Base-by-base conservation (phyloP, 2,797 vertebrate genomes). In the Petrocephalus schoutedeni region DNA sequence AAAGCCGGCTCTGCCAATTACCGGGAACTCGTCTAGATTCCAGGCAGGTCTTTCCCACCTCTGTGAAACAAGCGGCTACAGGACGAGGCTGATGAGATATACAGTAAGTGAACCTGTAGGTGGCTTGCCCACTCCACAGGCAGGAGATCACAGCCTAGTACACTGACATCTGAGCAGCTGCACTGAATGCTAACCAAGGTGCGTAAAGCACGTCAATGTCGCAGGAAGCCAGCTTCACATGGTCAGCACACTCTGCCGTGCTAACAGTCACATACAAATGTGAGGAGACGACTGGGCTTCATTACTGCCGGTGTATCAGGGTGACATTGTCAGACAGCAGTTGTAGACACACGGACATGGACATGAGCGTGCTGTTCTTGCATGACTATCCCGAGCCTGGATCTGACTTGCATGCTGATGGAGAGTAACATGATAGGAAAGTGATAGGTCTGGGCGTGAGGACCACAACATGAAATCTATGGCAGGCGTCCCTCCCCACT, bases 301-400 rank as follows among this genome's bases (percentile, higher is more conserved):
- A 54, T 85, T 54, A 14, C 51, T n/a, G 74, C 19, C 45, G 19
- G 2, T n/a, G 7, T n/a, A 28, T 64, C 58, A 51, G 57, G 14
- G 1, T 87, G 86, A 64, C 49, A 58, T 89, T 71, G 89, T 86
- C 85, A 49, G 77, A 58, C 21, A 41, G 84, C 23, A n/a, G 89
- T 84, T 56, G 88, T 36, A 85, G 23, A 14, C 23, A n/a, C 23
- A 10, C 3, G 28, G 28, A 58, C 16, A 91, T 84, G 71, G 85
- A 90, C 87, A 89, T 61, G 14, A 45, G 19, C 51, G 56, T 77
- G 41, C 1, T 4, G 3, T 54, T 67, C 64, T 36, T 41, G 9
- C 28, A 36, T 77, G 64, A 9, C 54, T 19, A n/a, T 23, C 53
- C 53, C 12, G 5, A 32, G 28, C 28, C 32, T 12, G 53, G 51